These are phyloP conservation scores for Anseranas semipalmata DNA, from an alignment of 2,113 vertebrate species.

Conservation along the genomic window DNA sequence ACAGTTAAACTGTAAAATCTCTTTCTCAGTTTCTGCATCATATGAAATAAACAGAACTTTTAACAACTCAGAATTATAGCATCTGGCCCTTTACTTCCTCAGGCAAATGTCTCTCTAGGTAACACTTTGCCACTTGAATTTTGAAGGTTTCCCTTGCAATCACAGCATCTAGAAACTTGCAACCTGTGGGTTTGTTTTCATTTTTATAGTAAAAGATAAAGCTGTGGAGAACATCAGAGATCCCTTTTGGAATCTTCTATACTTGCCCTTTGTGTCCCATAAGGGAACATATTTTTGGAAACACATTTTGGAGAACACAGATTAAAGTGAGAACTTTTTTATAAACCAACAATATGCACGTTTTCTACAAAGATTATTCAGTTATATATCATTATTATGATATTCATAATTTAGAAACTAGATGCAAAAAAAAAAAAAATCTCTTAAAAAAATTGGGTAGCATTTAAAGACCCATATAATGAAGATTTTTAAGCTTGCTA, in stretches of 20 bases:
- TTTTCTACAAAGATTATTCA: neutral
- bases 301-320: neutral
- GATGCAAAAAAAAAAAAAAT: neutral
- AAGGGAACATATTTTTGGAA: neutral
- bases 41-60: neutral
- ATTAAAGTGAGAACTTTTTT: neutral
- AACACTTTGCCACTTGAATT: neutral
- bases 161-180: neutral
- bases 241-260: neutral
- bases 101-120: conserved; percentile 3
- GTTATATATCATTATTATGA: neutral
- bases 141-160: neutral
- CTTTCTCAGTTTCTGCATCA: neutral
- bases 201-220: neutral
- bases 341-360: neutral
- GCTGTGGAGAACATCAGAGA: neutral
- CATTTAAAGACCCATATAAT: neutral
- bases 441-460: neutral
- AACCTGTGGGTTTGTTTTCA: neutral
- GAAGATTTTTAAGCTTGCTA: neutral
- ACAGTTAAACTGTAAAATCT: neutral
- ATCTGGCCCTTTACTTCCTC: neutral
- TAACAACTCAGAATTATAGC: neutral
- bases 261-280: neutral
- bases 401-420: neutral